Evolutionary conservation across 92 coral and sea anemone genomes (phyloP).

Genomic region (Palythoa grandis): DNA sequence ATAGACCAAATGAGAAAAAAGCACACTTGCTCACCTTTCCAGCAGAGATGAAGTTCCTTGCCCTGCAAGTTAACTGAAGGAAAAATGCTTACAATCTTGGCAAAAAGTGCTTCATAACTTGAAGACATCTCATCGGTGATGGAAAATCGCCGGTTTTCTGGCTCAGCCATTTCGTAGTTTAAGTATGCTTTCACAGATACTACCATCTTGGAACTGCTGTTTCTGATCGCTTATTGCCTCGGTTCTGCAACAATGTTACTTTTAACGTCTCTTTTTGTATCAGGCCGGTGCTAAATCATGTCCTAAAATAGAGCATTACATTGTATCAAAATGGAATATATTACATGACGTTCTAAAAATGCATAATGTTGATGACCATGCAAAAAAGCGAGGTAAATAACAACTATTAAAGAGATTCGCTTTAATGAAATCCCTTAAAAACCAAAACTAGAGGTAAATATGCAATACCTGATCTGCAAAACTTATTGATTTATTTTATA

Average conservation of each 20-base stretch:
- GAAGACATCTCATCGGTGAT: slow-evolving; percentile 54
- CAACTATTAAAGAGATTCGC: too few relatives aligned
- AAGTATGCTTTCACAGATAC: slow-evolving; percentile 54
- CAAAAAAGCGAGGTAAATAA: background rate
- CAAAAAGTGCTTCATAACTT: slow-evolving; percentile 51
- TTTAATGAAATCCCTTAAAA: too few relatives aligned
- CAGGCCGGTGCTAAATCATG: background rate
- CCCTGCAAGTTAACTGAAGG: slow-evolving; percentile 51
- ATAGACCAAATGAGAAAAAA: background rate
- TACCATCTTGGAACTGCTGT: slow-evolving; percentile 29
- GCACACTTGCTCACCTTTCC: slow-evolving; percentile 52
- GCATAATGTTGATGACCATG: background rate
- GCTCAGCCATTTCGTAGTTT: slow-evolving; percentile 32
- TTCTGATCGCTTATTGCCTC: background rate
- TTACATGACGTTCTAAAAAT: background rate
- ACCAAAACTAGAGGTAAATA: background rate
- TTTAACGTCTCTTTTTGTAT: background rate
- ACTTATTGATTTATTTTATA: background rate
- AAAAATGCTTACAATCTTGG: slow-evolving; percentile 55
- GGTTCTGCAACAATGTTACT: background rate
- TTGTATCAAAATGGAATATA: background rate
- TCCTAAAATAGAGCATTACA: background rate
- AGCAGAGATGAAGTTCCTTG: slow-evolving; percentile 56
- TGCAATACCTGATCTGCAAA: background rate
- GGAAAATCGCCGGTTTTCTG: slow-evolving; percentile 74